A percentile compares a stretch with the other conserved stretches of the same genome.
Evolutionary conservation across 2,888 invertebrate species (phyloP).

Genomic region (Tanytarsus gracilentus): DNA sequence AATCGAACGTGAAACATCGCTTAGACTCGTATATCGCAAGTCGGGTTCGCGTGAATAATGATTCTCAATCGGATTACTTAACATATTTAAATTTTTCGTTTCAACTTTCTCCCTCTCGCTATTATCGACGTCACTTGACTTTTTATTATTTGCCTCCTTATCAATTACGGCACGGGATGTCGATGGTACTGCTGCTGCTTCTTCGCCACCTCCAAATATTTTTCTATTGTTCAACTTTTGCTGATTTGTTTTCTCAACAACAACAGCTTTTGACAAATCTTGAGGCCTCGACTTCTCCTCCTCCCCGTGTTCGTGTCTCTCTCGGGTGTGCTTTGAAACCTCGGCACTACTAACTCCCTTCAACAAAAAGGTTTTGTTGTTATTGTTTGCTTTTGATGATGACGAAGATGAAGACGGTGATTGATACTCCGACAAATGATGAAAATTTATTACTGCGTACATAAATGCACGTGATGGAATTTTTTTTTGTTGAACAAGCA

Average conservation of each 20-base stretch:
- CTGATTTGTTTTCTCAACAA: not conserved
- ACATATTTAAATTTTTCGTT: conserved; percentile 16
- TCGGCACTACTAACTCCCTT: not conserved
- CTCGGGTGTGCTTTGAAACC: too few species aligned
- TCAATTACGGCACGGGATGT: not conserved
- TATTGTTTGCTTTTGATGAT: not conserved
- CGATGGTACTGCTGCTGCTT: not conserved
- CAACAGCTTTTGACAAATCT: conserved; percentile 9
- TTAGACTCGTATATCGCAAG: conserved; percentile 49
- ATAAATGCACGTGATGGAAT: not conserved
- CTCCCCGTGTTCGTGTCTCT: too few species aligned
- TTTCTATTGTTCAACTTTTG: not conserved
- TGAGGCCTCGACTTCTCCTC: too few species aligned
- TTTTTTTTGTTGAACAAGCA: not conserved
- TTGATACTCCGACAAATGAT: conserved; percentile 29
- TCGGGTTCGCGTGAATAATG: conserved; percentile 29
- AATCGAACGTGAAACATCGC: conserved; percentile 51
- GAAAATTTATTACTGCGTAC: conserved; percentile 29
- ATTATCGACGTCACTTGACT: not conserved
- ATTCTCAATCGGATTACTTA: conserved; percentile 29
- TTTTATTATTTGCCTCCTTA: not conserved
- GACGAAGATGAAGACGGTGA: conserved; percentile 13
- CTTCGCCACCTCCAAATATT: not conserved
- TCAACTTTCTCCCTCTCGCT: not conserved
- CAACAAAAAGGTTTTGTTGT: not conserved